Evolutionary conservation across 2,888 invertebrate species (phyloP).

Genomic region (Toxonevra muliebris): DNA sequence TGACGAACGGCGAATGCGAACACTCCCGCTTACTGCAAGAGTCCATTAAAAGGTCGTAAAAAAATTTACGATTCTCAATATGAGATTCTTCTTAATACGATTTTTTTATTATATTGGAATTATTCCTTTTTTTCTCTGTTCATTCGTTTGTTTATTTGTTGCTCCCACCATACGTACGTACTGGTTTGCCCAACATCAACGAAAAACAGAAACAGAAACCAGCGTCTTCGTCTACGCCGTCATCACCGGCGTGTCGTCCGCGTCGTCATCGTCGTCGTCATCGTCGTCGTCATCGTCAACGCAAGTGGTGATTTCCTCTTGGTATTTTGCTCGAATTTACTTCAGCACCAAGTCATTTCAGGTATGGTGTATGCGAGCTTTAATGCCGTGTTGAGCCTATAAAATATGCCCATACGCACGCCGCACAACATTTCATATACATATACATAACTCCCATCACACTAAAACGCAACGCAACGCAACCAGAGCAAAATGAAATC

Average conservation of each 20-base stretch:
- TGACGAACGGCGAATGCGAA: constrained; percentile 20
- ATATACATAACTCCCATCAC: too few relatives aligned
- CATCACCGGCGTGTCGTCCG: constrained; percentile 22
- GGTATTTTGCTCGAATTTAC: constrained; percentile 41
- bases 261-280: neutral
- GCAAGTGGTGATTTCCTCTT: constrained; percentile 38
- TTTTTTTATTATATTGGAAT: constrained; percentile 64
- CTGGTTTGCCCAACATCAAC: neutral
- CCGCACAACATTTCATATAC: too few relatives aligned
- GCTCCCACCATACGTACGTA: neutral
- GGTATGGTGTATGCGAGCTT: constrained; percentile 18
- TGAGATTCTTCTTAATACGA: constrained; percentile 63
- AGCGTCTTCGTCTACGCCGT: neutral
- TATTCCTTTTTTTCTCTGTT: neutral
- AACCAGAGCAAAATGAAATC: too few relatives aligned
- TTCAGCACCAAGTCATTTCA: constrained; percentile 28
- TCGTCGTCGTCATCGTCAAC: constrained; percentile 22
- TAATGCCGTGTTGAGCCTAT: constrained; percentile 30
- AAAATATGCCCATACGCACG: constrained; percentile 31
- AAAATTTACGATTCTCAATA: constrained; percentile 62
- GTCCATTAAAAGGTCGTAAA: constrained; percentile 65
- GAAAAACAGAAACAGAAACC: neutral
- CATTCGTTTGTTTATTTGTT: neutral
- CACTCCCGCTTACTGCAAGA: constrained; percentile 55
- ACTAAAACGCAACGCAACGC: too few relatives aligned